These are phyloP conservation scores for Cottus gobio DNA, from an alignment of 2,113 vertebrate species.

Conservation along the genomic window DNA sequence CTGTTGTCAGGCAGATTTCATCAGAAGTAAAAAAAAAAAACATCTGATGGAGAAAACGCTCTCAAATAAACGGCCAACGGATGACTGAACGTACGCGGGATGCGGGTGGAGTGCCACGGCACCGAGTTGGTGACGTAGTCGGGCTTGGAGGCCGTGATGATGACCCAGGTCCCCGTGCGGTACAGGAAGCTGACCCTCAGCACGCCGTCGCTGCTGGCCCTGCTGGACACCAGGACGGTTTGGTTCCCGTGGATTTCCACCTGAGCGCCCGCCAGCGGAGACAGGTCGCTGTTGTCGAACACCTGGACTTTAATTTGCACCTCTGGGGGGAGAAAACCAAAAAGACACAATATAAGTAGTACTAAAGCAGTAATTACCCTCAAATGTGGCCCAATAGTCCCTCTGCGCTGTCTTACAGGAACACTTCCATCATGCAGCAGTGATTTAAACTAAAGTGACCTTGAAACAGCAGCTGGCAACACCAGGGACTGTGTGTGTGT, in stretches of 20 bases:
- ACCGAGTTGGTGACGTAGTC: constrained; percentile 94
- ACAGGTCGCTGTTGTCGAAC: constrained; percentile 92
- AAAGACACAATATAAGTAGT: background rate
- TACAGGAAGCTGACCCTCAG: constrained; percentile 88
- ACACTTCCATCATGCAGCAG: constrained; percentile 11
- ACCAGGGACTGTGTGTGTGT: background rate
- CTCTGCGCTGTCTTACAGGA: constrained; percentile 20
- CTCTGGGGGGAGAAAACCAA: constrained; percentile 78
- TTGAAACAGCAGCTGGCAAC: background rate
- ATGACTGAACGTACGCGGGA: constrained; percentile 85
- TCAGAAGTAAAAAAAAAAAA: background rate
- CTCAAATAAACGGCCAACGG: background rate
- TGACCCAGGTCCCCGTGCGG: constrained; percentile 89
- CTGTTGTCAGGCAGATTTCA: constrained; percentile 5
- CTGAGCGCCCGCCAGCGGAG: constrained; percentile 86
- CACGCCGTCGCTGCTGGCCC: constrained; percentile 85
- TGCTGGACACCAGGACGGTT: constrained; percentile 84
- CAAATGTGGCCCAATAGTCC: background rate
- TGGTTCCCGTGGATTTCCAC: constrained; percentile 92
- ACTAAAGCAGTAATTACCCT: constrained; percentile 19
- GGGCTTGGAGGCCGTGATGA: constrained; percentile 88
- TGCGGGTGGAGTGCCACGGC: constrained; percentile 93
- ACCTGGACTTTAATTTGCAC: constrained; percentile 96
- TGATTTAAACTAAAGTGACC: constrained; percentile 3
- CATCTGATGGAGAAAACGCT: too few species aligned